These are phyloP conservation scores for Silurus meridionalis DNA, from an alignment of 2,113 vertebrate genomes.

Conservation along the genomic window DNA sequence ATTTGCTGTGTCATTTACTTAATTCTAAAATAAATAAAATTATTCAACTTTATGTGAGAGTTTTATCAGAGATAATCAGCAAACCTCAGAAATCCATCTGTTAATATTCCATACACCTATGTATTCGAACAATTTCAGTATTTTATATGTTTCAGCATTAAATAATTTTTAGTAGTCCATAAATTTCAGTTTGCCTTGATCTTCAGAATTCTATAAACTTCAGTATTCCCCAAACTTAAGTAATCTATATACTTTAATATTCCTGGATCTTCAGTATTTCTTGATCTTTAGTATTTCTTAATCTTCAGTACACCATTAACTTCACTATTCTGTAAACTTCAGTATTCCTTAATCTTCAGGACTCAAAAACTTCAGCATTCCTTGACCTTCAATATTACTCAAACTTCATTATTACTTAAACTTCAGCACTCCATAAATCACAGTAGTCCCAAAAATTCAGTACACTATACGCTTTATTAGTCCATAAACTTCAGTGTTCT, in stretches of 20 bases:
- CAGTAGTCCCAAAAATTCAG: not conserved
- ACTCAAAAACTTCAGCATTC: not conserved
- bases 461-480: not conserved
- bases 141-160: not conserved
- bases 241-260: not conserved
- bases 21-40: not conserved
- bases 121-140: not conserved
- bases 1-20: not conserved
- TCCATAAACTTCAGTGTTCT: not conserved
- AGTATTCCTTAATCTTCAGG: not conserved
- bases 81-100: not conserved
- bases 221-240: not conserved
- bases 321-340: not conserved
- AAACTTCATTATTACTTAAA: not conserved
- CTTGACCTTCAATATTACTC: not conserved
- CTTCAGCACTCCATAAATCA: not conserved
- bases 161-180: not conserved
- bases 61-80: not conserved
- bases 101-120: not conserved
- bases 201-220: not conserved
- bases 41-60: not conserved
- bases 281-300: not conserved
- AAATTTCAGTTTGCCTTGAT: not conserved
- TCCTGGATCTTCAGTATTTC: not conserved
- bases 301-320: not conserved